Base-by-base conservation (phyloP, 1,140 invertebrate genomes). In the Nephotettix cincticeps region DNA sequence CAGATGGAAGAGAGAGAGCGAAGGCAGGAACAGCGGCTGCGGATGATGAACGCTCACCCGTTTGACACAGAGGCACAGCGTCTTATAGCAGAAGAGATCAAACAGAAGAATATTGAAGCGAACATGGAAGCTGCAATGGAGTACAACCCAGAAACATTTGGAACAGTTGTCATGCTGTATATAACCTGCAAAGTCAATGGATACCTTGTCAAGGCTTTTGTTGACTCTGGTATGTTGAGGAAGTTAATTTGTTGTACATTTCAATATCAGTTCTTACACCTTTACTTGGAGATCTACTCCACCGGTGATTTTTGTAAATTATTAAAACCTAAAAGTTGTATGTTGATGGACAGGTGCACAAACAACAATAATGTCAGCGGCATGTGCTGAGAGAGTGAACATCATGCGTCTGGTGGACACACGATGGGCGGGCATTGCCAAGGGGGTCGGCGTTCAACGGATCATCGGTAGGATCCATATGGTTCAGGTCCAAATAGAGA, bases 41-140 rank as follows among this genome's bases (percentile, higher is more conserved):
- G 91, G 78, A 93, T 99, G 88, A 88, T 98, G 81, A 91, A 90
- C 76, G 94, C 96, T 0, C 93, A 98, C 86, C 96, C 96, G 0
- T 98, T 99, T 82, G 95, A 98, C 82, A 89, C 93, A 1, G 95
- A 97, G 81, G 93, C 95, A 0, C 97, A 99, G 80, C 86, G 90
- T 74, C 84, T 97, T 69, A 99, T 99, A 77, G 96, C 95, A 17
- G 96, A 97, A 79, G 95, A 98, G 84, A 98, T 98, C 69, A 87
- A 90, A 75, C 92, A 96, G 77, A 95, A 97, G 79, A 98, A 98
- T 81, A 97, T 99, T 71, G 95, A 99, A 84, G 93, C 93, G 0
- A 99, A 99, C 80, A 99, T 99, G 97, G 95, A 98, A 78, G 95
- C 95, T 0, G 97, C 97, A 0, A 98, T 99, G 89, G 97, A 99